phyloP scores from a whole-genome alignment of 2,888 invertebrate genomes.

The Cerceris rybyensis region DNA sequence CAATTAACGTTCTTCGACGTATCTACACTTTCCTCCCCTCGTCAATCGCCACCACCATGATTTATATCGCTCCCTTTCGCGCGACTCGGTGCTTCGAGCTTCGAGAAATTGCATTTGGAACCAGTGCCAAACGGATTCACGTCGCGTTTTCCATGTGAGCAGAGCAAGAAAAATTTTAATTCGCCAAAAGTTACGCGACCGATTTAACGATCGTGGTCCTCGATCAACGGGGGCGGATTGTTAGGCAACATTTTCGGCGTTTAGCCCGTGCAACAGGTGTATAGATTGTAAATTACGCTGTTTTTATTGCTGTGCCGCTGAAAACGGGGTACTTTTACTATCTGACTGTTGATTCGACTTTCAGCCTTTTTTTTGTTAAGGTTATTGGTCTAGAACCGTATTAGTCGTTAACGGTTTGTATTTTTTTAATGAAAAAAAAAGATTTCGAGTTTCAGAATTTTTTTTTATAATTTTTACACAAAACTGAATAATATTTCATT shows the following conservation, averaged over 20 bases:
- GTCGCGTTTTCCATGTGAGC: conserved; percentile 10
- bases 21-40: conserved; percentile 13
- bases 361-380: no score
- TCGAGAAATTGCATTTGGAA: conserved; percentile 1
- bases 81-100: background rate
- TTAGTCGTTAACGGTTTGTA: no score
- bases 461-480: no score
- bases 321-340: background rate
- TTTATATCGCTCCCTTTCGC: conserved; percentile 22
- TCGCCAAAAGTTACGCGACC: background rate
- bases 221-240: background rate
- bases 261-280: conserved; percentile 31
- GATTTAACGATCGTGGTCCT: background rate
- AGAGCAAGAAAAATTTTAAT: conserved; percentile 3
- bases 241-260: conserved; percentile 10
- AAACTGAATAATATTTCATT: no score
- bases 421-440: no score
- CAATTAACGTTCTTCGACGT: conserved; percentile 49
- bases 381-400: no score
- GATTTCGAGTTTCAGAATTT: no score
- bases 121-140: conserved; percentile 18
- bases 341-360: no score
- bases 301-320: background rate
- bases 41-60: conserved; percentile 12
- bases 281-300: conserved; percentile 22